These are phyloP conservation scores for Hyperoplus lanceolatus DNA, from an alignment of 2,797 vertebrate species.

Conservation along the genomic window DNA sequence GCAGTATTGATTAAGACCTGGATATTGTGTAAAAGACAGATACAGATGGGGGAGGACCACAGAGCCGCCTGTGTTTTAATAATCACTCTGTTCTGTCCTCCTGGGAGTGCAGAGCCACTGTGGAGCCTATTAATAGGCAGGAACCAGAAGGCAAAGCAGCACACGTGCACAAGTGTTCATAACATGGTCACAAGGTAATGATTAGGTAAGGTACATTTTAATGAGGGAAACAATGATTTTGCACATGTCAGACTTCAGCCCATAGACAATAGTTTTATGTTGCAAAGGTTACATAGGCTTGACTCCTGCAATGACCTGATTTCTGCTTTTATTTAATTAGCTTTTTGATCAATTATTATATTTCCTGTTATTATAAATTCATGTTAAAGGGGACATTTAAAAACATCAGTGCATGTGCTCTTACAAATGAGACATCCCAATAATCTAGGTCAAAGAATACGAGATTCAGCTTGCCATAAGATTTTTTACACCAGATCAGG, in stretches of 20 bases:
- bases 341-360: slow-evolving; percentile 11
- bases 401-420: too few relatives aligned
- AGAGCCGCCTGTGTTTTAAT: slow-evolving; percentile 80
- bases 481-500: too few relatives aligned
- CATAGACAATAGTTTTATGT: slow-evolving; percentile 32
- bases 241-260: slow-evolving; percentile 21
- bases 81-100: slow-evolving; percentile 76
- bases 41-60: slow-evolving; percentile 68
- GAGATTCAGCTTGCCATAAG: too few relatives aligned
- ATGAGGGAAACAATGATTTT: slow-evolving; percentile 16
- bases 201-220: slow-evolving; percentile 5
- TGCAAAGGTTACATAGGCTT: slow-evolving; percentile 23
- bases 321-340: slow-evolving; percentile 9
- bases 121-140: slow-evolving; percentile 77
- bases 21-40: slow-evolving; percentile 48
- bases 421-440: too few relatives aligned
- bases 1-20: slow-evolving; percentile 62
- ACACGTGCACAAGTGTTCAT: slow-evolving; percentile 66
- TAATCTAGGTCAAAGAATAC: too few relatives aligned
- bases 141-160: slow-evolving; percentile 59
- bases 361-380: not conserved
- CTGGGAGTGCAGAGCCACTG: slow-evolving; percentile 69
- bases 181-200: slow-evolving; percentile 59
- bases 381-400: too few relatives aligned
- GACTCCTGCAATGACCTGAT: slow-evolving; percentile 10